phyloP scores from a whole-genome alignment of 2,888 invertebrate genomes.

The Blera fallax region DNA sequence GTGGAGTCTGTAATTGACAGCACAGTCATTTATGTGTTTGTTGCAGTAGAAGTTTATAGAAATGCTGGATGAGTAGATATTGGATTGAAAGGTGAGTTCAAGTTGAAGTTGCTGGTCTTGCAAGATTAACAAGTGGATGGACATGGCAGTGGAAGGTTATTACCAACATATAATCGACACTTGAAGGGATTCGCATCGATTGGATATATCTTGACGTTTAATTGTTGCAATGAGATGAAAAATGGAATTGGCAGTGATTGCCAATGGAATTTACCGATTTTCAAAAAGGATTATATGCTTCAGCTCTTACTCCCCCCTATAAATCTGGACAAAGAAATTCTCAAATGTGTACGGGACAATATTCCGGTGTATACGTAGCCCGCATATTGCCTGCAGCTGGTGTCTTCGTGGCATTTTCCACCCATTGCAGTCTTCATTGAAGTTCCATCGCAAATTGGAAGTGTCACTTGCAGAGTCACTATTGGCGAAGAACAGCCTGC shows the following conservation, averaged over 20 bases:
- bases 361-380: not conserved
- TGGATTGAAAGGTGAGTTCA: not conserved
- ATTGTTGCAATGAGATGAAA: conserved; percentile 14
- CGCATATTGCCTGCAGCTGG: conserved; percentile 21
- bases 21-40: conserved; percentile 62
- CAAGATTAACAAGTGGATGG: conserved; percentile 29
- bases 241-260: not conserved
- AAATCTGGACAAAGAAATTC: not conserved
- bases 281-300: not conserved
- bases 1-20: conserved; percentile 64
- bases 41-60: conserved; percentile 11
- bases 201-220: conserved; percentile 8
- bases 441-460: conserved; percentile 36
- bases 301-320: not conserved
- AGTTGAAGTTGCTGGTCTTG: not conserved
- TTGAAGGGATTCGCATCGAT: not conserved
- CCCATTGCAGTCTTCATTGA: not conserved
- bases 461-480: conserved; percentile 41
- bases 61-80: not conserved
- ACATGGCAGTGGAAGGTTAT: conserved; percentile 3
- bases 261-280: not conserved
- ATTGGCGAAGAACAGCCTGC: not conserved
- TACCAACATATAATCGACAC: not conserved
- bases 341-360: not conserved
- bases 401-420: not conserved